phyloP scores from a whole-genome alignment of 2,888 invertebrate species.

The Helicoverpa assulta region DNA sequence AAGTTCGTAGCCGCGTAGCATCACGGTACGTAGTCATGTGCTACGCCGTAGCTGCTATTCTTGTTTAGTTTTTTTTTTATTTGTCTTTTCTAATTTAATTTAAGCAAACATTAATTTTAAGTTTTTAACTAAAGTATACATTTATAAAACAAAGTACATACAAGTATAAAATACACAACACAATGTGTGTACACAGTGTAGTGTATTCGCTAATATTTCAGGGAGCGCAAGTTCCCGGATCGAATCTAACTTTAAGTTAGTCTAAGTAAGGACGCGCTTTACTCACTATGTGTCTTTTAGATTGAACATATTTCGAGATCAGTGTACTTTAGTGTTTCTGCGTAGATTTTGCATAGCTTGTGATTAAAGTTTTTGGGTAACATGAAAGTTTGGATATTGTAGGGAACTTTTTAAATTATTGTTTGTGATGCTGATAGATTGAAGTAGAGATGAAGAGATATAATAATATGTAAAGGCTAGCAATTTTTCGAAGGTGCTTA shows the following conservation, averaged over 20 bases:
- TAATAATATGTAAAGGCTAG: too few relatives aligned
- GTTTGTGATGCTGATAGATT: neutral
- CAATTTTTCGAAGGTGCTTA: too few relatives aligned
- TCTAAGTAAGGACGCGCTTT: slow-evolving; percentile 53
- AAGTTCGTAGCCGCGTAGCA: slow-evolving; percentile 1
- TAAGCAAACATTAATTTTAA: neutral
- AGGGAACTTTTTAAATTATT: neutral
- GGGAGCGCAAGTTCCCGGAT: slow-evolving; percentile 59
- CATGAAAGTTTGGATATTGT: neutral
- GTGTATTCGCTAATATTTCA: slow-evolving; percentile 62
- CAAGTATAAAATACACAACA: slow-evolving; percentile 1
- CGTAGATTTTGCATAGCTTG: slow-evolving; percentile 5
- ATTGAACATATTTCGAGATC: slow-evolving; percentile 57
- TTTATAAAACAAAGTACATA: neutral
- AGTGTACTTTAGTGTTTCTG: slow-evolving; percentile 27
- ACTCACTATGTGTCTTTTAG: slow-evolving; percentile 49
- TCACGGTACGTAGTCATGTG: neutral
- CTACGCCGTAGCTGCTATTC: slow-evolving; percentile 23
- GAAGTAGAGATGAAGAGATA: too few relatives aligned
- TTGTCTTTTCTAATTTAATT: too few relatives aligned
- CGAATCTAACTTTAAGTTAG: slow-evolving; percentile 66
- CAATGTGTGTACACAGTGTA: slow-evolving; percentile 43
- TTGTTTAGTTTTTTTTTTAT: too few relatives aligned
- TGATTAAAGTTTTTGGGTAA: slow-evolving; percentile 16
- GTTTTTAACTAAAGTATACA: neutral